Percentiles rank a stretch among this genome's conserved stretches.
These are phyloP conservation scores for Anoncus sp. DNA, from an alignment of 2,888 invertebrate species.

Conservation along the genomic window DNA sequence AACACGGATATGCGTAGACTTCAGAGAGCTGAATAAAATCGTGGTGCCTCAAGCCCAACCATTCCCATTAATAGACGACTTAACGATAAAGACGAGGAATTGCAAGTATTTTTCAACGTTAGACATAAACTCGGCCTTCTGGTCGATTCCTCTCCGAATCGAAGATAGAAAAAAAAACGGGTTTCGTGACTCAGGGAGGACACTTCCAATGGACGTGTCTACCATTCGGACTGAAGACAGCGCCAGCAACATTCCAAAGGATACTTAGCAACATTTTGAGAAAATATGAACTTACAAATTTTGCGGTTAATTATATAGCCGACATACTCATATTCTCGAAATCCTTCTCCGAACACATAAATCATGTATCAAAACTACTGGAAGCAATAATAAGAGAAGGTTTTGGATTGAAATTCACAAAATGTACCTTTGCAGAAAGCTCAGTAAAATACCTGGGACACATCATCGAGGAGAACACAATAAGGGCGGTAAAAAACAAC, in stretches of 20 bases:
- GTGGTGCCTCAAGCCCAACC: constrained; percentile 51
- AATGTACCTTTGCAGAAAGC: constrained; percentile 17
- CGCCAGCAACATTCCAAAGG: constrained; percentile 26
- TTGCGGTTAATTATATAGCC: constrained; percentile 19
- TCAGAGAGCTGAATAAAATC: constrained; percentile 26
- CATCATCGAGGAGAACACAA: background rate
- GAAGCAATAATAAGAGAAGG: constrained; percentile 3
- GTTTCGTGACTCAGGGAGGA: background rate
- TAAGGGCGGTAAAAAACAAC: no score
- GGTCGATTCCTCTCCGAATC: constrained; percentile 41
- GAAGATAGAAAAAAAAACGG: constrained; percentile 46
- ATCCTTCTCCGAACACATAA: background rate
- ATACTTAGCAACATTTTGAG: background rate
- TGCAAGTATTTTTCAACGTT: background rate
- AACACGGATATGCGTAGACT: constrained; percentile 24
- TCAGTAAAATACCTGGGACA: constrained; percentile 33
- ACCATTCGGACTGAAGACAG: background rate
- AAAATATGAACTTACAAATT: constrained; percentile 51
- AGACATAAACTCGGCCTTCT: constrained; percentile 52
- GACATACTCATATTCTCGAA: constrained; percentile 10
- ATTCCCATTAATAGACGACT: constrained; percentile 55
- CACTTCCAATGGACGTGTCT: no score
- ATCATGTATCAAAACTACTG: constrained; percentile 18
- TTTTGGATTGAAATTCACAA: constrained; percentile 18
- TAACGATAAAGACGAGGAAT: constrained; percentile 54